These are phyloP conservation scores for Athalia circularis DNA, from an alignment of 2,888 invertebrate species.

Conservation along the genomic window DNA sequence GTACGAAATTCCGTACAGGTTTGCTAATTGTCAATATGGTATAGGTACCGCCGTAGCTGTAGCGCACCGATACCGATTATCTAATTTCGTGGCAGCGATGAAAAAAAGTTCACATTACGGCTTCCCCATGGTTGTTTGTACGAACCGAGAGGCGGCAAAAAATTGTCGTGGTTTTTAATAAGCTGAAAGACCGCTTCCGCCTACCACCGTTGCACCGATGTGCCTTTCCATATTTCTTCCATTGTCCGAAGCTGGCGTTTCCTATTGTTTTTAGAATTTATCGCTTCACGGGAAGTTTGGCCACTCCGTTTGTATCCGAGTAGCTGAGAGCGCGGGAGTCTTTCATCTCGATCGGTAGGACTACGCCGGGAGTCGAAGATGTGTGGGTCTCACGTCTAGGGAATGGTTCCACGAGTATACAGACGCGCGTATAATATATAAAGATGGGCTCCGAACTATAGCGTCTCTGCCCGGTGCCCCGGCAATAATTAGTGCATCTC, in stretches of 20 bases:
- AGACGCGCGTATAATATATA: no score
- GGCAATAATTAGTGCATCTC: constrained; percentile 72
- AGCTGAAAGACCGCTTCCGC: constrained; percentile 58
- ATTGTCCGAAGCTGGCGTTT: constrained; percentile 71
- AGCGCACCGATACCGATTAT: no score
- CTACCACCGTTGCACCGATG: constrained; percentile 50
- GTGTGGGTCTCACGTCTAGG: no score
- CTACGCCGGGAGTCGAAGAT: neutral
- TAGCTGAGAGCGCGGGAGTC: constrained; percentile 59
- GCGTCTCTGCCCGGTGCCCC: constrained; percentile 44
- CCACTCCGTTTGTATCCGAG: constrained; percentile 53
- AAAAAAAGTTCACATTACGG: neutral
- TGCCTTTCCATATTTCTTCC: constrained; percentile 68
- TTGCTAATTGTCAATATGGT: no score
- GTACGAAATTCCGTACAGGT: no score
- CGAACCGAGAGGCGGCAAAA: neutral
- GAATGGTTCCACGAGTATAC: no score
- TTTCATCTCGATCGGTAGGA: constrained; percentile 65
- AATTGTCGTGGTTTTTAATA: constrained; percentile 57
- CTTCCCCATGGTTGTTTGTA: neutral
- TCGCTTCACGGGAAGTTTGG: constrained; percentile 73
- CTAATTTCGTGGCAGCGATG: no score
- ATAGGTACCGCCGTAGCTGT: no score
- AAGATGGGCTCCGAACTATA: no score
- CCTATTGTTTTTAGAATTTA: constrained; percentile 73